Evolutionary conservation across 2,888 invertebrate species (phyloP).

Genomic region (Trachelus iudaicus): DNA sequence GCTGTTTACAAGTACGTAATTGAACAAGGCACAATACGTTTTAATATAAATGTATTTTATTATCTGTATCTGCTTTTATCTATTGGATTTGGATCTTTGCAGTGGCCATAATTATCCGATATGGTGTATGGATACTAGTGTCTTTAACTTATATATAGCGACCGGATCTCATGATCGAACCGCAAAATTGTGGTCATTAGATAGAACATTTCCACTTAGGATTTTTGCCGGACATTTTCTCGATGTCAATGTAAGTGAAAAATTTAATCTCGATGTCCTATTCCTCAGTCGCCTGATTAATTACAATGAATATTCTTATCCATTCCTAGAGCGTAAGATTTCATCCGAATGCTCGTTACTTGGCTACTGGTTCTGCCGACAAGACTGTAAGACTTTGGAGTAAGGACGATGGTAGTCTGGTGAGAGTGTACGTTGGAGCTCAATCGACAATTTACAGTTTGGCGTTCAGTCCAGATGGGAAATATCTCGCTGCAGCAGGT

Average conservation of each 20-base stretch:
- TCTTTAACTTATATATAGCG: slow-evolving; percentile 74
- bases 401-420: slow-evolving; percentile 82
- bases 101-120: slow-evolving; percentile 90
- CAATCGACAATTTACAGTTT: slow-evolving; percentile 80
- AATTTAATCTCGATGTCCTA: not conserved
- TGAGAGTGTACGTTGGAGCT: slow-evolving; percentile 84
- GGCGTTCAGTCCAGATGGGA: slow-evolving; percentile 87
- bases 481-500: slow-evolving; percentile 87
- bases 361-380: slow-evolving; percentile 93
- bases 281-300: not conserved
- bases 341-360: slow-evolving; percentile 91
- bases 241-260: slow-evolving; percentile 83
- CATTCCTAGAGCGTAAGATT: slow-evolving; percentile 80
- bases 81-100: slow-evolving; percentile 59
- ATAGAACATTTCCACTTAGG: slow-evolving; percentile 83
- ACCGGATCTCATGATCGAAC: slow-evolving; percentile 86
- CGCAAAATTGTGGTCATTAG: slow-evolving; percentile 84
- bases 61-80: slow-evolving; percentile 30
- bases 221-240: slow-evolving; percentile 89
- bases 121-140: slow-evolving; percentile 86
- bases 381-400: slow-evolving; percentile 89
- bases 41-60: slow-evolving; percentile 11
- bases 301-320: slow-evolving; percentile 21
- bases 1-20: slow-evolving; percentile 73
- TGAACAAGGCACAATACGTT: not conserved